Conservation (phyloP, 2,113 vertebrate species). For the Nothoprocta perdicaria region DNA sequence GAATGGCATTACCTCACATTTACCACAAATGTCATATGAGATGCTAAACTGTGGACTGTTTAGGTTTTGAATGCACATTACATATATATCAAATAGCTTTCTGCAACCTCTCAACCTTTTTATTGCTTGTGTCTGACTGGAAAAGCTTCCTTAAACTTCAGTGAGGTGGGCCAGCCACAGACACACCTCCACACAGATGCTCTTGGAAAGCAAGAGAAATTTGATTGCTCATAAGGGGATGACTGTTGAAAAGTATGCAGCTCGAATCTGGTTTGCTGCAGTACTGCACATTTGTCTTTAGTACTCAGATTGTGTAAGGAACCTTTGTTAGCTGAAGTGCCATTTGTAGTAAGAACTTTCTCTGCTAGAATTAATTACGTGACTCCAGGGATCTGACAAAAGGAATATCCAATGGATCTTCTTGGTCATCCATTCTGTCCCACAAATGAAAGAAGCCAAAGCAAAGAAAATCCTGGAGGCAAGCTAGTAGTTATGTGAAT, state of each 20-base stretch:
- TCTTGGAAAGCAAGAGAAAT: background rate
- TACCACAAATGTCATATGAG: background rate
- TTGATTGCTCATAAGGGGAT: background rate
- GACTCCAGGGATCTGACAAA: slow-evolving; percentile 5
- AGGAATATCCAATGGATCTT: background rate
- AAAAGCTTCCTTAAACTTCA: background rate
- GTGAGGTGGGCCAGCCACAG: background rate
- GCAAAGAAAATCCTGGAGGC: slow-evolving; percentile 14
- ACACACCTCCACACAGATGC: background rate
- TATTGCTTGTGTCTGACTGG: background rate
- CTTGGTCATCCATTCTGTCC: background rate
- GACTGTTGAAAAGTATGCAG: background rate
- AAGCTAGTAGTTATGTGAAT: background rate
- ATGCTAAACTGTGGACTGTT: background rate
- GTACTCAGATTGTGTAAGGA: background rate
- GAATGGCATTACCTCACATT: background rate
- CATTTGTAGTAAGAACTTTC: background rate
- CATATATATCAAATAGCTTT: background rate
- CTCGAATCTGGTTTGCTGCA: background rate
- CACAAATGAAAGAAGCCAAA: background rate
- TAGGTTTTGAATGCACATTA: background rate
- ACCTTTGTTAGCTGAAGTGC: background rate
- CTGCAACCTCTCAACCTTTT: background rate
- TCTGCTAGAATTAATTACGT: background rate
- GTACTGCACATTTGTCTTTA: background rate